Percentiles rank a stretch among this genome's conserved stretches.
Conservation (phyloP, 2,888 invertebrate species). For the Tuta absoluta region DNA sequence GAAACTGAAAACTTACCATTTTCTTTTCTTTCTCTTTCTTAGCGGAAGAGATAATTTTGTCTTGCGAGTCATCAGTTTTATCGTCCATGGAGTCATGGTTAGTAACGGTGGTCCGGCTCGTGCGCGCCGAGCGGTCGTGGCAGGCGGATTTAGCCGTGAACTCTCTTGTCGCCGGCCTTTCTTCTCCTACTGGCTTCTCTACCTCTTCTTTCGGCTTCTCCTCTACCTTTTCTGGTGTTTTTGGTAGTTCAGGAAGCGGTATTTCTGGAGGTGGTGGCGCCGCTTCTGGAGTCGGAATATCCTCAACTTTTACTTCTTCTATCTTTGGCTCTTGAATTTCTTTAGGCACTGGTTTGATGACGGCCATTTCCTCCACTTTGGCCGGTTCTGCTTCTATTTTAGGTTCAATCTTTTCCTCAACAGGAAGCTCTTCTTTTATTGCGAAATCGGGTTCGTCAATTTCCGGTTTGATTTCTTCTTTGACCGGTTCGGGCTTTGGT, state of each 20-base stretch:
- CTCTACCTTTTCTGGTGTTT: conserved; percentile 32
- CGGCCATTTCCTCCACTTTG: conserved; percentile 32
- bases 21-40: conserved; percentile 75
- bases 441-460: conserved; percentile 68
- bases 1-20: too few species aligned
- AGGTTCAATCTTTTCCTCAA: conserved; percentile 34
- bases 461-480: conserved; percentile 72
- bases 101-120: conserved; percentile 58
- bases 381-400: conserved; percentile 30
- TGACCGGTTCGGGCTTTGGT: conserved; percentile 52
- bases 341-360: conserved; percentile 33
- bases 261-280: conserved; percentile 21
- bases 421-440: conserved; percentile 45
- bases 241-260: conserved; percentile 20
- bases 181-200: conserved; percentile 40
- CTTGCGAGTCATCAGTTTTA: conserved; percentile 77
- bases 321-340: conserved; percentile 36
- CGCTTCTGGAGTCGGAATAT: conserved; percentile 28
- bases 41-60: conserved; percentile 60
- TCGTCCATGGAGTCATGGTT: conserved; percentile 75
- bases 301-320: conserved; percentile 42
- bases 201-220: conserved; percentile 29
- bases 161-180: conserved; percentile 60
- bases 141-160: conserved; percentile 69
- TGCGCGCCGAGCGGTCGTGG: conserved; percentile 70